Evolutionary conservation across 1,140 invertebrate species (phyloP), one percentile per base, ranked within the genome.

Genomic region (Hyles vespertilio): DNA sequence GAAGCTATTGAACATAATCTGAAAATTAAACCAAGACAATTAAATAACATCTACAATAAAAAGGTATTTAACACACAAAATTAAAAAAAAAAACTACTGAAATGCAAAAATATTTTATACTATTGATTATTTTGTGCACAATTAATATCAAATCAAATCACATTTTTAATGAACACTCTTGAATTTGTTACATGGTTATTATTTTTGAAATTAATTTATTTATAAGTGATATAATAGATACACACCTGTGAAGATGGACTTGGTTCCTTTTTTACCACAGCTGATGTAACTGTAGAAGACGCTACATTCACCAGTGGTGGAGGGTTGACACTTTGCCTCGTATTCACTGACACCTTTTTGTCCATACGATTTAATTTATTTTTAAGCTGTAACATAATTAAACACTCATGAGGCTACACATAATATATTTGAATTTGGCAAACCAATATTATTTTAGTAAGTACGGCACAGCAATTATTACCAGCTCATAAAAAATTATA

Each of bases 1-100:
- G 52, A 82, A 78, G 61, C 79, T 85, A 57, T 81, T 81, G 36
- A 79, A 71, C 67, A 85, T 72, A 64, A 83, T 67, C 82, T 85
- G 77, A 62, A 81, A 81, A 67, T 45, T 11, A 60, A 58, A 58
- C 32, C 7, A 61, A 55, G 52, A 50, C 5, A 54, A 32, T 5
- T 22, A 22, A 22, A 22, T 22, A 22, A 22, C 22, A 22, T 22
- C 22, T 22, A 22, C 22, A 22, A 22, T 22, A 22, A 22, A 22
- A 22, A 22, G 22, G 22, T 22, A 22, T 22, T 22, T 22, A 22
- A 22, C 22, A 22, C 22, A 22, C 22, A 22, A 22, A 22, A 22
- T 22, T 22, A 22, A 22, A 22, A 22, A 22, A 22, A 22, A 22
- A 22, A 22, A 22, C 22, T 22, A 22, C 22, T 22, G 22, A 22